Evolutionary conservation across 2,797 vertebrate species (phyloP), one percentile per base, ranked within the genome.

Genomic region (Lateolabrax maculatus): DNA sequence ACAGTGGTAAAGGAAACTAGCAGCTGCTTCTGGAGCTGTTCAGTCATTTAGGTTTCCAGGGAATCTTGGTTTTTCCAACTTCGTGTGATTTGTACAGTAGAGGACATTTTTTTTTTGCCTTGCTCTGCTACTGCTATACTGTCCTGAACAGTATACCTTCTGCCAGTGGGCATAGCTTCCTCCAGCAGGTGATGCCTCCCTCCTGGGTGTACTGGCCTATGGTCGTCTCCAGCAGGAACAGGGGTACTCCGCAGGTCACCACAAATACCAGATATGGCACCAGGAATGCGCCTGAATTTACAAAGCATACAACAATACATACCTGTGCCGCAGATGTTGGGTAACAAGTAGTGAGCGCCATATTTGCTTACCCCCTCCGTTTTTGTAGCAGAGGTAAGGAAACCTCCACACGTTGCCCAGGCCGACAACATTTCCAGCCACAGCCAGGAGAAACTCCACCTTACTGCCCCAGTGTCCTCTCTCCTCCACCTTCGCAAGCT

Each of bases 381-480:
- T 95, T 88, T 94, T 95, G 86, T 95, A 96, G 84, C 95, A 96
- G 44, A 96, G 94, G 72, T 95, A 95, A 2, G 95, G 94, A 82
- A 95, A 96, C 82, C 95, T 91, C 95, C 94, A 95, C 48, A 96
- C 93, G 0, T 95, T 95, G 13, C 94, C 95, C 36, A 95, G 78
- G 15, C 95, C 95, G 0, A 95, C 91, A 31, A 95, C 79, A 66
- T 92, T 87, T 41, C 95, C 94, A 0, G 93, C 94, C 39, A 95
- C 90, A n/a, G 93, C 94, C 79, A 95, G 84, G 58, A 96, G 85
- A 71, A 93, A 95, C 74, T 96, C 94, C 9, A 77, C 36, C 77
- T 95, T 95, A 62, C 83, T 93, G 9, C 41, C 86, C 94, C 95
- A 96, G 25, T 95, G 92, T 25, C 95, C 95, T 67, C 95, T 75